phyloP scores from a whole-genome alignment of 2,888 invertebrate genomes.

The Serrognathus titanus region DNA sequence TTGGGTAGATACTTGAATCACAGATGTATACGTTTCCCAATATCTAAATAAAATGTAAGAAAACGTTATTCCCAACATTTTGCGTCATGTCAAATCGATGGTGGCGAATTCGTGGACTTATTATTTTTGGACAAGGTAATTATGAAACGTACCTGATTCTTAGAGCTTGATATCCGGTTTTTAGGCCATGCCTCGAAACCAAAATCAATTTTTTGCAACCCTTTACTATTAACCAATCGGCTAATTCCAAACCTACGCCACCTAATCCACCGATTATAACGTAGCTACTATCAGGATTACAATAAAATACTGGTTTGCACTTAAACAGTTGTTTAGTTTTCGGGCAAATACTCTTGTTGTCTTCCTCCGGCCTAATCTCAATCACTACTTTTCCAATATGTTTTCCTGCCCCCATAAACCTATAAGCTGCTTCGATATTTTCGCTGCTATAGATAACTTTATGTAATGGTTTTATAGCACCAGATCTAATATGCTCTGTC shows the following conservation, averaged over 20 bases:
- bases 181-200: constrained; percentile 75
- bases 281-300: constrained; percentile 4
- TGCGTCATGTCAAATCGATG: too few species aligned
- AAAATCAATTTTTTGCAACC: constrained; percentile 77
- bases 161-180: constrained; percentile 77
- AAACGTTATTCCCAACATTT: too few species aligned
- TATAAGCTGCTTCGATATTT: constrained; percentile 71
- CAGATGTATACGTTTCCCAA: constrained; percentile 70
- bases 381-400: constrained; percentile 73
- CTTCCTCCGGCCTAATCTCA: constrained; percentile 38
- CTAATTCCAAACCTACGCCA: constrained; percentile 86
- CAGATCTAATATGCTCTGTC: constrained; percentile 39
- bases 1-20: constrained; percentile 64
- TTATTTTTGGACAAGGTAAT: too few species aligned
- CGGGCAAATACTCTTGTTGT: constrained; percentile 11
- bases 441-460: constrained; percentile 61
- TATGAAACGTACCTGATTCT: constrained; percentile 51
- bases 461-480: constrained; percentile 67
- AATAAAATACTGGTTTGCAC: constrained; percentile 21
- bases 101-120: too few species aligned
- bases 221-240: constrained; percentile 79
- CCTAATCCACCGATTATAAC: constrained; percentile 79
- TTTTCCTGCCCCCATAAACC: constrained; percentile 64
- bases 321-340: constrained; percentile 6
- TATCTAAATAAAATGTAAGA: too few species aligned